Conservation (phyloP, 2,888 invertebrate species). For the Pediacus dermestoides region DNA sequence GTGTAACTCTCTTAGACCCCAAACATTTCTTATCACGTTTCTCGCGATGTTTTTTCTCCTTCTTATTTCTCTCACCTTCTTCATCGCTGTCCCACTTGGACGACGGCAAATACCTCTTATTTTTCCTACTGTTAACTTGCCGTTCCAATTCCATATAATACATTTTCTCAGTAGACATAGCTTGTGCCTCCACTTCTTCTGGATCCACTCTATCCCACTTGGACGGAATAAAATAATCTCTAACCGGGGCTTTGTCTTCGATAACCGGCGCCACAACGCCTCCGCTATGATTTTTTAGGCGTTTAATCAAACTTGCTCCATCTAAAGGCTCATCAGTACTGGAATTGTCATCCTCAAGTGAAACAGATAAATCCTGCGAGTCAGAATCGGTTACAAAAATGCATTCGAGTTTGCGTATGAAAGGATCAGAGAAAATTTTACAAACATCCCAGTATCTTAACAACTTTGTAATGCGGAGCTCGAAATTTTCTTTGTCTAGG, state of each 20-base stretch:
- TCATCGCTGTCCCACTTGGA: too few species aligned
- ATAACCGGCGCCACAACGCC: constrained; percentile 21
- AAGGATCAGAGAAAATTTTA: constrained; percentile 88
- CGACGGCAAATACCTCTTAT: too few species aligned
- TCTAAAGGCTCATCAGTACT: constrained; percentile 45
- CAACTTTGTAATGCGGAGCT: constrained; percentile 78
- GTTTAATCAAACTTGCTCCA: constrained; percentile 42
- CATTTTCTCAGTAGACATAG: constrained; percentile 82
- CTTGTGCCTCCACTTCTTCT: constrained; percentile 69
- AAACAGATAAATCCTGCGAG: not conserved
- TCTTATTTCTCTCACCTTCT: not conserved
- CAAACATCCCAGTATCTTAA: constrained; percentile 95
- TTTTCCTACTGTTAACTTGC: constrained; percentile 9
- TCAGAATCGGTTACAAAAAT: not conserved
- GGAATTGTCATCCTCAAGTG: constrained; percentile 36
- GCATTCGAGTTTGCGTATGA: constrained; percentile 65
- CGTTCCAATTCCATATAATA: constrained; percentile 59
- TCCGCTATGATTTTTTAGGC: constrained; percentile 29
- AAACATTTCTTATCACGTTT: not conserved
- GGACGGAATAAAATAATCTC: constrained; percentile 72
- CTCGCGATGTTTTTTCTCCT: not conserved
- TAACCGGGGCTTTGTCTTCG: not conserved
- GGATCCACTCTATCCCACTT: constrained; percentile 96
- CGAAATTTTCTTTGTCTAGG: constrained; percentile 87
- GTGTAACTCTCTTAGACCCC: not conserved